Evolutionary conservation across 2,797 vertebrate species (phyloP).

Genomic region (Microchirus variegatus): DNA sequence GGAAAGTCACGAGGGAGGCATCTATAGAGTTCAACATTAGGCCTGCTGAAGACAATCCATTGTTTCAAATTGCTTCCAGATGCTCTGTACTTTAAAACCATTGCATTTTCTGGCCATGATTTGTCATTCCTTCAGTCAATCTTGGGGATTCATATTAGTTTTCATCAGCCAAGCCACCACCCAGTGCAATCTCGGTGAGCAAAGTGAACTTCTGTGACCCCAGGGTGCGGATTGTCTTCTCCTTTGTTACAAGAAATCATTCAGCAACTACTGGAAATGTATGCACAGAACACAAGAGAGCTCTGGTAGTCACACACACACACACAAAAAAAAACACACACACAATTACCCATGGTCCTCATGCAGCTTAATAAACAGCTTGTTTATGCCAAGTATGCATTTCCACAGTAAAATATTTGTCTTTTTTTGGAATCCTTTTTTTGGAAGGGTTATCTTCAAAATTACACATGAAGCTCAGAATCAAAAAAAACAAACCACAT

Average conservation of each 20-base stretch:
- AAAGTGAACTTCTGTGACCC: slow-evolving; percentile 37
- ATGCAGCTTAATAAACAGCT: slow-evolving; percentile 36
- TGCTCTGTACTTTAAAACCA: slow-evolving; percentile 42
- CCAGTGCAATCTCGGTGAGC: slow-evolving; percentile 38
- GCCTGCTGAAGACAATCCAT: slow-evolving; percentile 57
- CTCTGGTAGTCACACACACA: slow-evolving; percentile 7
- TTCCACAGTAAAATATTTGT: slow-evolving; percentile 38
- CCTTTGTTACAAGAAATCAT: slow-evolving; percentile 30
- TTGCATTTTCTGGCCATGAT: slow-evolving; percentile 62
- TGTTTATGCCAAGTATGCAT: slow-evolving; percentile 32
- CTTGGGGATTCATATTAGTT: slow-evolving; percentile 44
- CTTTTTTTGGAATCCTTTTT: slow-evolving; percentile 30
- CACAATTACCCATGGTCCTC: slow-evolving; percentile 9
- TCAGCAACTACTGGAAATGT: slow-evolving; percentile 25
- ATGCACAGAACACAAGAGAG: not conserved
- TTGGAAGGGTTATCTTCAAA: slow-evolving; percentile 20
- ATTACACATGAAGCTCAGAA: slow-evolving; percentile 25
- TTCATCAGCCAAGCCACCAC: slow-evolving; percentile 55
- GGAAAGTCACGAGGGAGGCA: slow-evolving; percentile 32
- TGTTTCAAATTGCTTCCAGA: slow-evolving; percentile 68
- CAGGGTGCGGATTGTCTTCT: slow-evolving; percentile 26
- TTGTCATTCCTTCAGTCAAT: slow-evolving; percentile 66
- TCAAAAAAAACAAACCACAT: slow-evolving; percentile 5
- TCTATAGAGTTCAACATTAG: slow-evolving; percentile 35
- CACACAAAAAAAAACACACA: slow-evolving; percentile 12